Evolutionary conservation across 2,888 invertebrate species (phyloP).

Genomic region (Allolobophora icterica): DNA sequence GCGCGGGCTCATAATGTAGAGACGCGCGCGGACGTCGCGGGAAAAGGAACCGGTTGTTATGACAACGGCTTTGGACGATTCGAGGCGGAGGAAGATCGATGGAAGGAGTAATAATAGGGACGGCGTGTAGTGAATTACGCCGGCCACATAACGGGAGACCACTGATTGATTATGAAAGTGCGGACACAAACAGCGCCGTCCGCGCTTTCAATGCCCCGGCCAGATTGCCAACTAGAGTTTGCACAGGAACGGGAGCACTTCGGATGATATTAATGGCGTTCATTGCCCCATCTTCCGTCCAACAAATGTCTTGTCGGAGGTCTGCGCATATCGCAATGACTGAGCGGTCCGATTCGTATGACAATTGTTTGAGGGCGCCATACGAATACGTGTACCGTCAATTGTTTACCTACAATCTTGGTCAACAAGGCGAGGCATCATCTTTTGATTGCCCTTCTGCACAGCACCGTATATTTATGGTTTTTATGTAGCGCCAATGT

Average conservation of each 20-base stretch:
- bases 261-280: not conserved
- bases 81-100: not conserved
- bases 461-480: not conserved
- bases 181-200: not conserved
- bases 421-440: not conserved
- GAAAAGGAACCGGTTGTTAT: slow-evolving; percentile 4
- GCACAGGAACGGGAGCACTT: not conserved
- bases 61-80: slow-evolving; percentile 3
- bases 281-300: not conserved
- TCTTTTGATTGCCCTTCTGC: not conserved
- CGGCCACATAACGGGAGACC: not conserved
- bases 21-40: not conserved
- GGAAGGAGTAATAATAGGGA: not conserved
- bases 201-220: not conserved
- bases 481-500: not conserved
- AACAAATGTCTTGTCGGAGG: not conserved
- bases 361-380: not conserved
- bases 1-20: not conserved
- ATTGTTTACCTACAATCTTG: not conserved
- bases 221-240: not conserved
- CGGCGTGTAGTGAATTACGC: not conserved
- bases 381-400: not conserved
- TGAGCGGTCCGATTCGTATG: not conserved
- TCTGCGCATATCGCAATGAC: no score
- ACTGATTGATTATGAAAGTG: slow-evolving; percentile 17